Evolutionary conservation across 2,888 invertebrate species (phyloP).

Genomic region (Steinernema scapterisci): DNA sequence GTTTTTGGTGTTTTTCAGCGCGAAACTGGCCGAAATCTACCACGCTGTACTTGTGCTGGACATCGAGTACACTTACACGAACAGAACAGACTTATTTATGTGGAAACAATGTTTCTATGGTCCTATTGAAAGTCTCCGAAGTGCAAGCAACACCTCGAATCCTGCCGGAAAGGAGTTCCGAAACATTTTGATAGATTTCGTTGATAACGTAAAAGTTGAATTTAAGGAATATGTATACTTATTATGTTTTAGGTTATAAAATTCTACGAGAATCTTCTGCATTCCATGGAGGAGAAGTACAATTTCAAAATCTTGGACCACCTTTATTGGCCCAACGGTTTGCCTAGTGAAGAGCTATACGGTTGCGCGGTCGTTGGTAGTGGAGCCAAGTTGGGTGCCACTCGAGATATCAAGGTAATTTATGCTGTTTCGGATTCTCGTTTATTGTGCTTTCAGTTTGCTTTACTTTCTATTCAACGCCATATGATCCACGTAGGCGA

Average conservation of each 20-base stretch:
- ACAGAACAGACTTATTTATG: constrained; percentile 36
- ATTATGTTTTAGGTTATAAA: constrained; percentile 64
- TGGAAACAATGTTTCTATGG: constrained; percentile 43
- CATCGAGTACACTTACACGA: constrained; percentile 26
- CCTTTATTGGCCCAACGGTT: constrained; percentile 43
- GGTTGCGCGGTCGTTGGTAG: neutral
- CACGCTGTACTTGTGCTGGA: constrained; percentile 22
- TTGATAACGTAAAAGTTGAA: constrained; percentile 22
- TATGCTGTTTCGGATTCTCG: neutral
- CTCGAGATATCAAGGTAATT: constrained; percentile 20
- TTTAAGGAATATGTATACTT: neutral
- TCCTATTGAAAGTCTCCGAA: constrained; percentile 37
- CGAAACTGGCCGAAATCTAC: constrained; percentile 33
- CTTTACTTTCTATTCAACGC: constrained; percentile 78
- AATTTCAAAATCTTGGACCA: constrained; percentile 75
- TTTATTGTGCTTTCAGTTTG: constrained; percentile 6
- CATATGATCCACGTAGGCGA: constrained; percentile 87
- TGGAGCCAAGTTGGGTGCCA: neutral
- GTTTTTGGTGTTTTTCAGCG: constrained; percentile 30
- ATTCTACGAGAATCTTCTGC: constrained; percentile 80
- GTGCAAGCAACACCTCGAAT: constrained; percentile 28
- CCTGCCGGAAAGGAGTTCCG: constrained; percentile 17
- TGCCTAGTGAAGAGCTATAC: constrained; percentile 21
- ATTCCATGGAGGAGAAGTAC: constrained; percentile 77
- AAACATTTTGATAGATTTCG: constrained; percentile 7